Conservation (phyloP, 1,140 invertebrate genomes). For the Pseudomyrmex dendroicus region DNA sequence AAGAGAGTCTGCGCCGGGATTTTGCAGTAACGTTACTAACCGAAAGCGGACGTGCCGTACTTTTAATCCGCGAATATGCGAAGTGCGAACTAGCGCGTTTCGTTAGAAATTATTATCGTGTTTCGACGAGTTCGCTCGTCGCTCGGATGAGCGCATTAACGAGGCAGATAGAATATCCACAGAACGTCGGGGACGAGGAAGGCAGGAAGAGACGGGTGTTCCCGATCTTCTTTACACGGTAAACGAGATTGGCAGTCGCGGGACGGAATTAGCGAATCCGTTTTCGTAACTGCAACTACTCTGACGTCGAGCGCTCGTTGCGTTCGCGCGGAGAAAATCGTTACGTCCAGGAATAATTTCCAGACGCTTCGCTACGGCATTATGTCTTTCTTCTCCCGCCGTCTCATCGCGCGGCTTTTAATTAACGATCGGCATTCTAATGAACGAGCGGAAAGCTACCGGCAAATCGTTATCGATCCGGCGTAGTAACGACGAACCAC, state of each 20-base stretch:
- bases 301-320: slow-evolving; percentile 20
- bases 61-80: slow-evolving; percentile 31
- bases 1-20: background rate
- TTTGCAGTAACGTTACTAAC: slow-evolving; percentile 5
- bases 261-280: slow-evolving; percentile 64
- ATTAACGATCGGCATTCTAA: slow-evolving; percentile 81
- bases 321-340: slow-evolving; percentile 56
- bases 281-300: slow-evolving; percentile 41
- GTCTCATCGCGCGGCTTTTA: slow-evolving; percentile 77
- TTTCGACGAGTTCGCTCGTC: slow-evolving; percentile 7
- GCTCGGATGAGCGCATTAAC: slow-evolving; percentile 32
- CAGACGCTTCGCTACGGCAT: slow-evolving; percentile 16
- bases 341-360: slow-evolving; percentile 71
- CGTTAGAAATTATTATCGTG: slow-evolving; percentile 44
- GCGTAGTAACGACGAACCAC: slow-evolving; percentile 57
- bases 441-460: slow-evolving; percentile 74
- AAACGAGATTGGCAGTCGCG: slow-evolving; percentile 58
- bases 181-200: background rate
- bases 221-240: slow-evolving; percentile 35
- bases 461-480: slow-evolving; percentile 72
- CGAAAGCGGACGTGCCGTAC: background rate
- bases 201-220: background rate
- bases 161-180: slow-evolving; percentile 24
- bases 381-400: slow-evolving; percentile 44
- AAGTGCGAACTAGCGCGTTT: slow-evolving; percentile 31